A percentile compares a stretch with the other conserved stretches of the same genome.
These are phyloP conservation scores for Amphiura filiformis DNA, from an alignment of 35 echinoderm and acorn worm species.

Conservation along the genomic window DNA sequence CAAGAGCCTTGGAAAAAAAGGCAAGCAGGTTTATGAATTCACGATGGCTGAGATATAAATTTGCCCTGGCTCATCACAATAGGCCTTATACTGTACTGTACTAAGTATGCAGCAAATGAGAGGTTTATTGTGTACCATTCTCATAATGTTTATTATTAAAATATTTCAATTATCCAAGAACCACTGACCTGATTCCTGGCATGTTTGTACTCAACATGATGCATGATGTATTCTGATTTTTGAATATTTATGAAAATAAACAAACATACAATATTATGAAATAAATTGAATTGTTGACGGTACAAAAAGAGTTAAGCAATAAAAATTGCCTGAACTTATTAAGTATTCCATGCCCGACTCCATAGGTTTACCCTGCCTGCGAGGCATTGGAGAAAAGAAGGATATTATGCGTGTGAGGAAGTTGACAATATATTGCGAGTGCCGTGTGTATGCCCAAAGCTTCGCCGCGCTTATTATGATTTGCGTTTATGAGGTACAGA, in stretches of 20 bases:
- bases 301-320: background rate
- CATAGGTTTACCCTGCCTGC: slow-evolving; percentile 2
- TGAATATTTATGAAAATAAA: too few relatives aligned
- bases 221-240: too few relatives aligned
- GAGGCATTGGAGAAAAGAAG: background rate
- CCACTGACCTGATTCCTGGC: too few relatives aligned
- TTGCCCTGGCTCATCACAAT: background rate
- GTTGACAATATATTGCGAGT: slow-evolving; percentile 6
- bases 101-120: too few relatives aligned
- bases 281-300: background rate
- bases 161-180: too few relatives aligned
- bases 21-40: background rate
- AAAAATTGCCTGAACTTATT: slow-evolving; percentile 11
- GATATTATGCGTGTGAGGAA: slow-evolving; percentile 7
- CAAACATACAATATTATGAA: too few relatives aligned
- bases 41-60: background rate
- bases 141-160: too few relatives aligned
- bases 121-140: too few relatives aligned
- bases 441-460: slow-evolving; percentile 9
- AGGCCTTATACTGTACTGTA: background rate
- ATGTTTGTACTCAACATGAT: too few relatives aligned
- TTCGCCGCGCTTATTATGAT: background rate
- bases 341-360: background rate
- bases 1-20: background rate
- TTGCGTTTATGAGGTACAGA: background rate